Evolutionary conservation across 2,888 invertebrate genomes (phyloP), one percentile per base, ranked within the genome.

Genomic region (Cheiracanthium punctorium): DNA sequence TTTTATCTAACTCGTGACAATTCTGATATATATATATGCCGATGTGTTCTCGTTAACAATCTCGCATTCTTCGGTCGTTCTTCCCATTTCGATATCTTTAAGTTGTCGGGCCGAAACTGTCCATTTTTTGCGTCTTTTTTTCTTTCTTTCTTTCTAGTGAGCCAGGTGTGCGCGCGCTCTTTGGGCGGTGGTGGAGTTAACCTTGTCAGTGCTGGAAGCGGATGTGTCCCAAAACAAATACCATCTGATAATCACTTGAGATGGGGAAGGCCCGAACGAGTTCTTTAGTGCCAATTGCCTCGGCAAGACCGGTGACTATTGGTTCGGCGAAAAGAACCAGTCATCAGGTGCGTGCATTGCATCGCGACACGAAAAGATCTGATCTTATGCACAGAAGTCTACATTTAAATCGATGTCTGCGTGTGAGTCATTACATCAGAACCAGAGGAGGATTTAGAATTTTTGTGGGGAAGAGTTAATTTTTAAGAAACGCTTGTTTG

Each of bases 141-240:
- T n/a, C n/a, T n/a, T n/a, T n/a, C n/a, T n/a, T 48, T 17, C 43
- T 7, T 37, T 37, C 10, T 37, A 7, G 4, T 58, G 24, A 24
- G 20, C 58, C 58, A 58, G 58, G 58, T 58, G 58, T 17, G 58
- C 58, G 58, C 58, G n/a, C 58, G n/a, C 17, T n/a, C n/a, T n/a
- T 48, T 58, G 58, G 58, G 58, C 58, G 58, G 58, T 58, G 58
- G 20, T 58, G 58, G 58, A 24, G 58, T 58, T 58, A 58, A 58
- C 58, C 58, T 58, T 58, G 58, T 58, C 58, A 58, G 58, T 24
- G 58, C 24, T 58, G 5, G 58, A 58, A 58, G 58, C 58, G 58
- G 58, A 58, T 58, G 58, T 58, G 58, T 58, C 58, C 58, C 58
- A 58, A 58, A 58, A 58, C 58, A 58, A 58, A 58, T 58, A 58